Base-by-base conservation (phyloP, 1,140 invertebrate genomes). In the Linepithema humile region DNA sequence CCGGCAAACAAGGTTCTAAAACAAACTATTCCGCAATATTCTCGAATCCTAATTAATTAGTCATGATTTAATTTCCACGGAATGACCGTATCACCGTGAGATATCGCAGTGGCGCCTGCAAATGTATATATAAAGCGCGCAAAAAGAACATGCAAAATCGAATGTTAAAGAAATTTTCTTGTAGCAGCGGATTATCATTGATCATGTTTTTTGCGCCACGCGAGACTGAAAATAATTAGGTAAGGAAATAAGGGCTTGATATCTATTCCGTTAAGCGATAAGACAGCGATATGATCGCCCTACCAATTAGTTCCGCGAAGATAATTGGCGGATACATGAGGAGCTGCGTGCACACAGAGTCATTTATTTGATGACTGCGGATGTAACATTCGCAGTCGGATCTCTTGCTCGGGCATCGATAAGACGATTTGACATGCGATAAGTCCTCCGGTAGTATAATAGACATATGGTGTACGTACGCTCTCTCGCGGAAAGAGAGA, bases 341-440 rank as follows among this genome's bases (percentile, higher is more conserved):
- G 40, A 78, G 32, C 10, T 12, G 15, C 62, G 60, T 85, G 59
- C 40, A 83, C 65, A 87, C 78, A 83, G 70, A 83, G 80, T 87
- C 70, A 55, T 74, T 38, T 60, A 40, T 82, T 35, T 43, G 48
- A 80, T 32, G 29, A 60, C 23, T 43, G 32, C 12, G 35, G 17
- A 26, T 38, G 35, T 32, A 82, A 55, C 26, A 84, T 77, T 86
- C 72, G 12, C 10, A 65, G 20, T 78, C 20, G 32, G 55, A 64
- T 77, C 38, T 45, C 43, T 26, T 20, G 40, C 45, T 20, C n/a
- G 5, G 43, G 40, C 74, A 48, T 32, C 55, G 62, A 87, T 78
- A 82, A 77, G 78, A 77, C 50, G 72, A 87, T 87, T 87, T 87
- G 85, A 87, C 70, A 70, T 67, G 64, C 85, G 86, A 87, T 87